phyloP scores from a whole-genome alignment of 37 sponge, comb jelly and placozoan species.

The Hormiphora californensis region DNA sequence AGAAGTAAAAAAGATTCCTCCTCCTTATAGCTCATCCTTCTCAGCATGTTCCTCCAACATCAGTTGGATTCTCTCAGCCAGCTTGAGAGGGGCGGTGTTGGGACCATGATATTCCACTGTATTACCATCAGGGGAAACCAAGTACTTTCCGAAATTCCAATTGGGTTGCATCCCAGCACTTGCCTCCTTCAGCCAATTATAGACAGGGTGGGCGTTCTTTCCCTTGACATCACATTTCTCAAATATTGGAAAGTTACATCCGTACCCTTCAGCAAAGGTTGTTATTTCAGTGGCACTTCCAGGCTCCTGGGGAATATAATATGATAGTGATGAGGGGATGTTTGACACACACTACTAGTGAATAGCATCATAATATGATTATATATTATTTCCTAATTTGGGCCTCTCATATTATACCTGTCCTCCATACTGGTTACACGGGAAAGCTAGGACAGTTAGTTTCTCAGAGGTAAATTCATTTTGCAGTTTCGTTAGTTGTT shows the following conservation, averaged over 20 bases:
- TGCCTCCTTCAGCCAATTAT: neutral
- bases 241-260: neutral
- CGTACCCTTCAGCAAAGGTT: neutral
- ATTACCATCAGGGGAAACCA: no score
- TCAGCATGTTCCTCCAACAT: neutral
- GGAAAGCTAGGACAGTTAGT: conserved; percentile 34
- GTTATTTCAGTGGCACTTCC: neutral
- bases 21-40: neutral
- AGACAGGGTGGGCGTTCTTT: neutral
- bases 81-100: no score
- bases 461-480: neutral
- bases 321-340: neutral
- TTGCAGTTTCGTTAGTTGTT: conserved; percentile 41
- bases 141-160: conserved; percentile 43
- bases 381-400: neutral
- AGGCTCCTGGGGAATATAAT: neutral
- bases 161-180: neutral
- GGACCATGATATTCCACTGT: no score
- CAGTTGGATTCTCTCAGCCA: neutral
- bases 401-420: neutral
- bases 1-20: neutral
- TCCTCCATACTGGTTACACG: conserved; percentile 49
- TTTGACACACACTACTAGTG: neutral
- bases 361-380: neutral
- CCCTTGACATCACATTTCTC: conserved; percentile 47